Evolutionary conservation across 2,113 vertebrate genomes (phyloP).

Genomic region (Phoenicopterus ruber): DNA sequence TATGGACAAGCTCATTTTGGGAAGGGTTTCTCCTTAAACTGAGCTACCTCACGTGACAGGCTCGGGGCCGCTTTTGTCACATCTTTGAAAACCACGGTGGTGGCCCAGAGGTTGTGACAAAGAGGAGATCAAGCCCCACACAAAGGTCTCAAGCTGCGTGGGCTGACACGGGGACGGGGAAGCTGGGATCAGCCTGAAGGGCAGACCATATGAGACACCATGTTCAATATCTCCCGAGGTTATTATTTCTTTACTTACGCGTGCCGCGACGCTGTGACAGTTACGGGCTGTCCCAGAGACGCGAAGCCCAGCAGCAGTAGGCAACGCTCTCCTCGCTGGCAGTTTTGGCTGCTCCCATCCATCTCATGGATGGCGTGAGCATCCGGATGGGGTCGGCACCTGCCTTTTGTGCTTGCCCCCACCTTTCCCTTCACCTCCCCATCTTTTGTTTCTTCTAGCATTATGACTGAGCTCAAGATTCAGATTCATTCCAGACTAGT

Average conservation of each 20-base stretch:
- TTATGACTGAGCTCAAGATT: neutral
- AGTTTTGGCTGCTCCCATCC: neutral
- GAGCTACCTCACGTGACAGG: neutral
- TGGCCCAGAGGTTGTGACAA: neutral
- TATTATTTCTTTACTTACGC: neutral
- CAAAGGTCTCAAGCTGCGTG: rapidly evolving
- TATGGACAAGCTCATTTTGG: neutral
- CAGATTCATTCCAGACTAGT: neutral
- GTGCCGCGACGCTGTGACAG: rapidly evolving
- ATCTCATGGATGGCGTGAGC: neutral
- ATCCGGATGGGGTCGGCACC: neutral
- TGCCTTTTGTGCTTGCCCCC: neutral
- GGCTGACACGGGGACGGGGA: neutral
- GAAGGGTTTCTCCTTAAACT: neutral
- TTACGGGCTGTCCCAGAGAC: neutral
- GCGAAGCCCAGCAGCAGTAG: neutral
- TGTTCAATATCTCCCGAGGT: neutral
- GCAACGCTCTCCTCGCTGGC: neutral
- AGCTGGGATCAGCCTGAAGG: neutral
- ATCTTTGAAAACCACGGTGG: neutral
- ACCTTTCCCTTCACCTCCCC: neutral
- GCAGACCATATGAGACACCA: neutral
- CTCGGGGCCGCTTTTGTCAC: neutral
- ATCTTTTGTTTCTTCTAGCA: neutral
- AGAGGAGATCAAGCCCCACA: neutral